Evolutionary conservation across 2,888 invertebrate species (phyloP).

Genomic region (Scaeva pyrastri): DNA sequence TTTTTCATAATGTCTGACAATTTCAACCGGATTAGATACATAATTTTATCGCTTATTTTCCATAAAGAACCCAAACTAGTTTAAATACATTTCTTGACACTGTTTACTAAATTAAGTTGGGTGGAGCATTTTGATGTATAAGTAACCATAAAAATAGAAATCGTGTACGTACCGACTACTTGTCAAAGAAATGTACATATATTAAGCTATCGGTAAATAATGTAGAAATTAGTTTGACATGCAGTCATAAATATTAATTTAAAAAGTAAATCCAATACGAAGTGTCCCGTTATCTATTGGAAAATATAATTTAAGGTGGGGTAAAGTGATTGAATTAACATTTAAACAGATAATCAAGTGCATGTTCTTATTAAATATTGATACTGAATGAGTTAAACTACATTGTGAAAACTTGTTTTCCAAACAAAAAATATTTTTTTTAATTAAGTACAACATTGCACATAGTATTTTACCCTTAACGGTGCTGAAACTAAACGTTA

Average conservation of each 20-base stretch:
- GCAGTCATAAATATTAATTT: constrained; percentile 22
- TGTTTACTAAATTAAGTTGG: neutral
- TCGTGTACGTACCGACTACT: too few species aligned
- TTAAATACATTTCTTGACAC: neutral
- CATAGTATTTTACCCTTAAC: too few species aligned
- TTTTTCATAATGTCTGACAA: too few species aligned
- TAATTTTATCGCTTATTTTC: neutral
- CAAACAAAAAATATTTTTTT: neutral
- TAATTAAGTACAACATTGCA: too few species aligned
- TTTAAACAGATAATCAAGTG: neutral
- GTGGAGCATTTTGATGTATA: neutral
- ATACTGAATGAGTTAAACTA: too few species aligned
- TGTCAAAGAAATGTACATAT: neutral
- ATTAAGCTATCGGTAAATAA: neutral
- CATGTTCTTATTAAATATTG: neutral
- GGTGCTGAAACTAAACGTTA: too few species aligned
- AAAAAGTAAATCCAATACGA: neutral
- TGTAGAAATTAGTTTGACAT: constrained; percentile 11
- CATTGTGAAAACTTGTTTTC: too few species aligned
- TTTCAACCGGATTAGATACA: neutral
- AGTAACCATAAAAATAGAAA: neutral
- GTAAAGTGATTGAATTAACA: neutral
- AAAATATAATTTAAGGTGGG: neutral
- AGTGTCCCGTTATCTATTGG: neutral
- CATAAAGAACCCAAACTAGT: neutral